Evolutionary conservation across 2,113 vertebrate genomes (phyloP).

Genomic region (Lonchura striata): DNA sequence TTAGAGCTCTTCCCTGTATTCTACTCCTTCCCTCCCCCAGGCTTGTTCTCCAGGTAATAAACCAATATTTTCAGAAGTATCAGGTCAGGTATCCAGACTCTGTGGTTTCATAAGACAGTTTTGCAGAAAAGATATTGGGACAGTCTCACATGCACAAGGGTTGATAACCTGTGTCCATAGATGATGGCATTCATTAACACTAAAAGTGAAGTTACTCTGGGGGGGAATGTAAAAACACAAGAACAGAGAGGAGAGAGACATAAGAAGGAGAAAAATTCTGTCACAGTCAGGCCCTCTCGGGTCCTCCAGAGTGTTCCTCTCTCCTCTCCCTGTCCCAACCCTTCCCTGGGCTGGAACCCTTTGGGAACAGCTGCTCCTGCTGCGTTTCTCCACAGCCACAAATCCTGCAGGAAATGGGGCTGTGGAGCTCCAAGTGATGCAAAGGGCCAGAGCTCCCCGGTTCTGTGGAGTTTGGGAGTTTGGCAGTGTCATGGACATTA

Average conservation of each 20-base stretch:
- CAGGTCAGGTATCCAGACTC: not conserved
- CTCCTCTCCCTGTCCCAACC: not conserved
- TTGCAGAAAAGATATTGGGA: not conserved
- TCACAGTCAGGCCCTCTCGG: fast-evolving
- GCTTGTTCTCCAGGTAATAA: not conserved
- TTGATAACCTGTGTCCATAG: not conserved
- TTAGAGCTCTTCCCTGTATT: not conserved
- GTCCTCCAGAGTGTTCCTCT: not conserved
- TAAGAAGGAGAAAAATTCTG: not conserved
- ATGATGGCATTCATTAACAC: not conserved
- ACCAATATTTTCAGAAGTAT: not conserved
- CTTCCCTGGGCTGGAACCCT: not conserved
- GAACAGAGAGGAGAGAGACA: not conserved
- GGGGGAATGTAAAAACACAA: not conserved
- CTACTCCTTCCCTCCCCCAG: not conserved
- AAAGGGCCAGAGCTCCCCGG: not conserved
- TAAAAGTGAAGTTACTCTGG: not conserved
- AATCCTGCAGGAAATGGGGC: not conserved
- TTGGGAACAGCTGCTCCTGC: not conserved
- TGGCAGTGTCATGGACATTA: fast-evolving
- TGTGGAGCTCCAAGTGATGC: not conserved
- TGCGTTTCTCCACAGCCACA: not conserved
- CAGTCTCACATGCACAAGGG: not conserved
- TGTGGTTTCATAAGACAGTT: not conserved
- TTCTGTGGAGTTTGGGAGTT: too few species aligned